These are phyloP conservation scores for Megalops cyprinoides DNA, from an alignment of 2,797 vertebrate genomes.

Conservation along the genomic window DNA sequence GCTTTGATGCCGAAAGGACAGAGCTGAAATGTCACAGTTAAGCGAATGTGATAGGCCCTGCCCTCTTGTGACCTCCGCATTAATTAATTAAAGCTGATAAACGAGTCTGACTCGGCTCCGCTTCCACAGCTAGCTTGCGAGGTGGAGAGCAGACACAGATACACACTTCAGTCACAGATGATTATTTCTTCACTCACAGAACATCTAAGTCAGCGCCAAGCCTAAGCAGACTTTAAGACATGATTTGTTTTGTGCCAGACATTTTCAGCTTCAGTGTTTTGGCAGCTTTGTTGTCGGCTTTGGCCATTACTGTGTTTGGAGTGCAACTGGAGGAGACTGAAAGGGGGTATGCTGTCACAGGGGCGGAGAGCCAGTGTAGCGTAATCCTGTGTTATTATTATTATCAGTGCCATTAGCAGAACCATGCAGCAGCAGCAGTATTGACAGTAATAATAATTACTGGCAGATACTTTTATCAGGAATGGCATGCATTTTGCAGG, in stretches of 20 bases:
- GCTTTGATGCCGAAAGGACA: neutral
- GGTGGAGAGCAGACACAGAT: neutral
- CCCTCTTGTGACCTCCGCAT: neutral
- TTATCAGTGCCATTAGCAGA: too few species aligned
- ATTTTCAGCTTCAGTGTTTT: neutral
- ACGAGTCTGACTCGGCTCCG: neutral
- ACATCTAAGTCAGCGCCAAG: too few species aligned
- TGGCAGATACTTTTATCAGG: too few species aligned
- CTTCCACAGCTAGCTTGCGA: neutral
- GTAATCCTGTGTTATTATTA: too few species aligned
- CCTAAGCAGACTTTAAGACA: neutral
- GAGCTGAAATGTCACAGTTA: conserved; percentile 7
- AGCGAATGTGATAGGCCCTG: neutral
- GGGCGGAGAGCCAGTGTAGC: too few species aligned
- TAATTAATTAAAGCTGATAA: conserved; percentile 16
- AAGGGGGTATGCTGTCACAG: too few species aligned
- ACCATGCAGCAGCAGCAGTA: too few species aligned
- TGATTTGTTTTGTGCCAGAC: neutral
- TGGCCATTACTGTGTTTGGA: too few species aligned
- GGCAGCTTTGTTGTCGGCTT: too few species aligned
- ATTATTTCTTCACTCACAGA: neutral
- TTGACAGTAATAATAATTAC: too few species aligned
- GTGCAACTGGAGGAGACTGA: too few species aligned
- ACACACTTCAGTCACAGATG: neutral
- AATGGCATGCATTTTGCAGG: too few species aligned